Evolutionary conservation across 2,888 invertebrate genomes (phyloP).

Genomic region (Eutolmus rufibarbis): DNA sequence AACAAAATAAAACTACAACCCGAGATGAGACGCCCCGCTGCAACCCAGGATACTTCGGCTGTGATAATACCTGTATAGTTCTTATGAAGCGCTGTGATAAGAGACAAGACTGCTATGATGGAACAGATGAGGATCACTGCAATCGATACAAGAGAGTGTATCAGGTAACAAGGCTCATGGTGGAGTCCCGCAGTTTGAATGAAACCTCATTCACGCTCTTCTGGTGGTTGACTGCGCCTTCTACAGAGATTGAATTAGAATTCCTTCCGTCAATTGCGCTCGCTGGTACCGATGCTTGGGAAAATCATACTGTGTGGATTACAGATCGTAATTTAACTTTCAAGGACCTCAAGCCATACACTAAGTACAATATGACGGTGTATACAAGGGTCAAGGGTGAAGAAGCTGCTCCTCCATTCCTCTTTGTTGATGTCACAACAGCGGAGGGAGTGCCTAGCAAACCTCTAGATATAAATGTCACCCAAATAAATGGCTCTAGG

Average conservation of each 20-base stretch:
- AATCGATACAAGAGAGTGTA: constrained; percentile 61
- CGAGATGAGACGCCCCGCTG: constrained; percentile 42
- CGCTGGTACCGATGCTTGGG: constrained; percentile 66
- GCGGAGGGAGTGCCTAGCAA: constrained; percentile 74
- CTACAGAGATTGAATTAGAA: constrained; percentile 63
- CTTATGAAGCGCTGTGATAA: constrained; percentile 72
- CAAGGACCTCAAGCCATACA: constrained; percentile 71
- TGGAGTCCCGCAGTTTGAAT: constrained; percentile 71
- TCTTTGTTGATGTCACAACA: constrained; percentile 71
- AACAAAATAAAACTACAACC: constrained; percentile 5
- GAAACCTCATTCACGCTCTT: constrained; percentile 70
- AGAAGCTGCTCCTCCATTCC: constrained; percentile 68
- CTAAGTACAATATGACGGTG: constrained; percentile 81
- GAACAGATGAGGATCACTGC: constrained; percentile 76
- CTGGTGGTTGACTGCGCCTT: constrained; percentile 66
- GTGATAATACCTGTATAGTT: constrained; percentile 70
- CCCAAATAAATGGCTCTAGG: constrained; percentile 71
- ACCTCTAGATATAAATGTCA: constrained; percentile 72
- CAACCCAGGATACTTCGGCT: constrained; percentile 65
- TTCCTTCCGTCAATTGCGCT: constrained; percentile 74
- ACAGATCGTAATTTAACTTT: constrained; percentile 70
- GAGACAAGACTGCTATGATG: constrained; percentile 75
- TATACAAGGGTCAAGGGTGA: constrained; percentile 70
- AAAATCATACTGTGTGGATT: constrained; percentile 69
- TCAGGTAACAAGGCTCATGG: constrained; percentile 70